These are phyloP conservation scores for Hippopotamus amphibius DNA, from an alignment of 2,113 vertebrate genomes.

Conservation along the genomic window DNA sequence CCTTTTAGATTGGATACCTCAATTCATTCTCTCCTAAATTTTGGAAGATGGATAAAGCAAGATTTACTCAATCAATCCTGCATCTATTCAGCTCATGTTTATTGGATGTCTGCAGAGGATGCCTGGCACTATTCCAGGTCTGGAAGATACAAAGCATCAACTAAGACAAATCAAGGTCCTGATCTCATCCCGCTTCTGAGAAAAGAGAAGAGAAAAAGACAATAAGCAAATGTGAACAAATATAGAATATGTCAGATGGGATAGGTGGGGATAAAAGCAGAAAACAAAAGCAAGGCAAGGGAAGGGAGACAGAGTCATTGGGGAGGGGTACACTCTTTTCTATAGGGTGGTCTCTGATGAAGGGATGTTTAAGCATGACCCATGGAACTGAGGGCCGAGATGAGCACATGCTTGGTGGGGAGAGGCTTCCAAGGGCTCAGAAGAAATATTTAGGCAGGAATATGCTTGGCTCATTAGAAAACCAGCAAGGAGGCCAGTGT, in stretches of 20 bases:
- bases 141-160: not conserved
- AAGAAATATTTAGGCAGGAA: not conserved
- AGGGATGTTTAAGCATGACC: not conserved
- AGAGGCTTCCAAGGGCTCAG: not conserved
- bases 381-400: not conserved
- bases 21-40: not conserved
- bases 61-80: not conserved
- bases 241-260: not conserved
- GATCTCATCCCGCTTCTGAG: not conserved
- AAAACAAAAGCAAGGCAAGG: not conserved
- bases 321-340: not conserved
- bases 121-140: not conserved
- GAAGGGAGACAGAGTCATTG: not conserved
- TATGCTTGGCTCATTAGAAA: not conserved
- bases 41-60: constrained; percentile 11
- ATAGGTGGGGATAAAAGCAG: not conserved
- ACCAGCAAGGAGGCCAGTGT: not conserved
- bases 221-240: not conserved
- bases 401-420: not conserved
- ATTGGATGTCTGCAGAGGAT: no score
- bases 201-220: not conserved
- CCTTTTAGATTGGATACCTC: not conserved
- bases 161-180: not conserved
- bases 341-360: not conserved
- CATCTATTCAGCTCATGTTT: not conserved